A percentile compares a stretch with the other conserved stretches of the same genome.
Evolutionary conservation across 1,140 invertebrate genomes (phyloP).

Genomic region (Drosophila nikananu): DNA sequence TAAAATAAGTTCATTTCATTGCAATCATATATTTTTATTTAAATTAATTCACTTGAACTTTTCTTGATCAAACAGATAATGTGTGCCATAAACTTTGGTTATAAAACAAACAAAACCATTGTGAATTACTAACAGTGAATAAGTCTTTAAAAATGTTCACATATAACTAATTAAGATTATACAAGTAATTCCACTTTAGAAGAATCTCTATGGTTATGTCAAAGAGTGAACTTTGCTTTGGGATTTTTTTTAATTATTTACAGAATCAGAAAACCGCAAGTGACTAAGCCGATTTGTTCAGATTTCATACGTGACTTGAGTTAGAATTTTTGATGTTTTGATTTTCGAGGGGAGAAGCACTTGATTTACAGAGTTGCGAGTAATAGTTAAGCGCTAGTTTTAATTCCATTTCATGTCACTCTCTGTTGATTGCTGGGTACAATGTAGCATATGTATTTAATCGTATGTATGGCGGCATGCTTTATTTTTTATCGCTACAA

Average conservation of each 20-base stretch:
- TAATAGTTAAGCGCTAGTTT: slow-evolving; percentile 41
- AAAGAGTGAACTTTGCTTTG: slow-evolving; percentile 13
- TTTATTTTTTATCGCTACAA: slow-evolving; percentile 69
- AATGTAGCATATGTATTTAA: slow-evolving; percentile 14
- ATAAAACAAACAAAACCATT: slow-evolving; percentile 5
- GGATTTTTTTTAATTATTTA: slow-evolving; percentile 4
- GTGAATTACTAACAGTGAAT: neutral
- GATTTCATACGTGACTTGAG: slow-evolving; percentile 23
- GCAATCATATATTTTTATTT: neutral
- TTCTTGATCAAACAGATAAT: slow-evolving; percentile 7
- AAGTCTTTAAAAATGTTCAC: neutral
- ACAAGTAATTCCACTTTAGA: slow-evolving; percentile 13
- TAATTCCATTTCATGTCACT: slow-evolving; percentile 33
- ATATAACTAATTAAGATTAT: slow-evolving; percentile 6
- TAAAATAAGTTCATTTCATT: neutral
- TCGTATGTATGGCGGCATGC: slow-evolving; percentile 32
- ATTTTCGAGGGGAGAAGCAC: slow-evolving; percentile 16
- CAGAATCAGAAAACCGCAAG: slow-evolving; percentile 1
- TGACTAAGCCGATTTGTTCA: slow-evolving; percentile 18
- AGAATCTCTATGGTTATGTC: neutral
- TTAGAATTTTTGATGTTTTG: slow-evolving; percentile 6
- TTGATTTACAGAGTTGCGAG: slow-evolving; percentile 17
- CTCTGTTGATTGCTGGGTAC: slow-evolving; percentile 22
- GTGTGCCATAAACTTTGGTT: slow-evolving; percentile 2
- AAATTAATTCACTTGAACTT: slow-evolving; percentile 2